Base-by-base conservation (phyloP, 1,140 invertebrate species). In the Bombus cullumanus region DNA sequence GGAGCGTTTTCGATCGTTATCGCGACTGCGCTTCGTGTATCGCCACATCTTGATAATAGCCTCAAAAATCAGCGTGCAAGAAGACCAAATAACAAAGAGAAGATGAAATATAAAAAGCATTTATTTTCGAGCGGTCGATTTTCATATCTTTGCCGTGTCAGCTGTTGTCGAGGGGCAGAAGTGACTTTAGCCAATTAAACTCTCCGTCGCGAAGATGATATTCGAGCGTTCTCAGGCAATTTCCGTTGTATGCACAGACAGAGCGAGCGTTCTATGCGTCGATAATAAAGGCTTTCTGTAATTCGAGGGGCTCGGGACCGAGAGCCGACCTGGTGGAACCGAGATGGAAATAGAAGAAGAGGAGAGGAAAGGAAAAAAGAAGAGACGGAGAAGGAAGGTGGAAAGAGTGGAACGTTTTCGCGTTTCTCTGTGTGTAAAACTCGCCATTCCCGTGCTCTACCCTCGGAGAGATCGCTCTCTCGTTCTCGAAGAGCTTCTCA, bases 261-360 rank as follows among this genome's bases (percentile, higher is more conserved):
- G 81, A 47, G 37, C 18, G 43, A 25, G 18, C 43, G 74, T 57
- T 78, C 43, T 53, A 28, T 57, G 53, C 83, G 83, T 85, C 76
- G 59, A 80, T 72, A 72, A 81, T 74, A 84, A 84, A 81, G 83
- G 69, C 69, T 81, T 81, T 74, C 71, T 81, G 53, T 81, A 73
- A 85, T 85, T 85, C 84, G 72, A 86, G 80, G 47, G 72, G 64
- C 71, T 69, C 39, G 31, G 28, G 18, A 22, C 73, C 68, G 39
- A n/a, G 69, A 76, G 57, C 5, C 62, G 25, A 22, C 18, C 10
- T 62, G 47, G 66, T 39, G 15, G 10, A 39, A 39, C 31, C 59
- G 25, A 31, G 62, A 69, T 75, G 72, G 71, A 81, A 85, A 72
- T 66, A 64, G 78, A 66, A 47, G 79, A 57, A 31, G 34, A 62